Evolutionary conservation across 1,140 invertebrate genomes (phyloP).

Genomic region (Drosophila sproati): DNA sequence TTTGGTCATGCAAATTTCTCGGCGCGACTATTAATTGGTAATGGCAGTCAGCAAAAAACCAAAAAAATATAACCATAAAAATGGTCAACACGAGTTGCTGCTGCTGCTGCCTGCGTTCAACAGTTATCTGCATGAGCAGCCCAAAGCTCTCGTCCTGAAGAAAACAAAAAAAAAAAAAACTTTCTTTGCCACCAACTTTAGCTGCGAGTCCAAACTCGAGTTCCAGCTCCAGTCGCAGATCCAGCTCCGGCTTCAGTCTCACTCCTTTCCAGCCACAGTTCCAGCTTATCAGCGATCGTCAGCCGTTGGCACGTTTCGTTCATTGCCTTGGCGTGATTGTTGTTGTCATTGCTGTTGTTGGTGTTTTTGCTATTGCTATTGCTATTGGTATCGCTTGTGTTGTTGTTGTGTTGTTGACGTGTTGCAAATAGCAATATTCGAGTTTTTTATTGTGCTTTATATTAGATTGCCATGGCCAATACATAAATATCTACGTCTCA

Average conservation of each 20-base stretch:
- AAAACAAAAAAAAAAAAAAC: slow-evolving; percentile 40
- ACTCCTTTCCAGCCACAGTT: slow-evolving; percentile 41
- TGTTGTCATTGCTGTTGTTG: slow-evolving; percentile 39
- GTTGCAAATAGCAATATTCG: slow-evolving; percentile 79
- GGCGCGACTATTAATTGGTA: slow-evolving; percentile 80
- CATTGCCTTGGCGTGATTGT: slow-evolving; percentile 73
- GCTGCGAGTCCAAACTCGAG: slow-evolving; percentile 5
- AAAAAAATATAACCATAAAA: slow-evolving; percentile 67
- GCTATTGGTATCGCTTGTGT: slow-evolving; percentile 24
- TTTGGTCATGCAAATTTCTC: slow-evolving; percentile 79
- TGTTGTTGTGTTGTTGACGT: slow-evolving; percentile 64
- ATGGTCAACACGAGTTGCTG: slow-evolving; percentile 61
- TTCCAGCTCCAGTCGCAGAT: neutral
- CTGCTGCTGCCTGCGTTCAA: slow-evolving; percentile 5
- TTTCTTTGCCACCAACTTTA: slow-evolving; percentile 57
- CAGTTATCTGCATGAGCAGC: slow-evolving; percentile 30
- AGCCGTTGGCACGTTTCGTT: slow-evolving; percentile 80
- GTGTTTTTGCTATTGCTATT: slow-evolving; percentile 33
- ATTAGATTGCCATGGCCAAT: slow-evolving; percentile 81
- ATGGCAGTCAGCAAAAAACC: slow-evolving; percentile 61
- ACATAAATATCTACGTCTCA: slow-evolving; percentile 58
- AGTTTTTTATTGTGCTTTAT: slow-evolving; percentile 81
- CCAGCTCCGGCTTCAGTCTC: slow-evolving; percentile 16
- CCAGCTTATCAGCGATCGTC: slow-evolving; percentile 70
- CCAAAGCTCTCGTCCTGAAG: slow-evolving; percentile 49